Conservation (phyloP, 1,140 invertebrate genomes). For the Ctenoplectra terminalis region DNA sequence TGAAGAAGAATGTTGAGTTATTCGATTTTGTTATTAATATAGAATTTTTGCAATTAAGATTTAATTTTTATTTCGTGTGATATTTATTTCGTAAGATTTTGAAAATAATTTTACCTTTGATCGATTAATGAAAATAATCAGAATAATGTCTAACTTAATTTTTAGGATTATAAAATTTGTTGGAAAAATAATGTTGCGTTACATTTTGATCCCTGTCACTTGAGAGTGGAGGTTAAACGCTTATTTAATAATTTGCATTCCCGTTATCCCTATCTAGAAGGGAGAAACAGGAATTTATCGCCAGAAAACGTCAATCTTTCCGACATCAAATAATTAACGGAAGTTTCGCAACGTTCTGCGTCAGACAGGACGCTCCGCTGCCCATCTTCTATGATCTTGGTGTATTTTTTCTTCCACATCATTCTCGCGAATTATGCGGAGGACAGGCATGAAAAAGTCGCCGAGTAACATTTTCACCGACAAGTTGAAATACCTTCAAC, state of each 20-base stretch:
- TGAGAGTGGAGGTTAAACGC: too few relatives aligned
- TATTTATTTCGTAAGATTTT: too few relatives aligned
- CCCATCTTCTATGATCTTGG: conserved; percentile 25
- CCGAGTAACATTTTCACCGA: neutral
- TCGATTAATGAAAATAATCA: too few relatives aligned
- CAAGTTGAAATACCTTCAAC: neutral
- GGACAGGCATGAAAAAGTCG: conserved; percentile 7
- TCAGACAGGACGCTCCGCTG: conserved; percentile 16
- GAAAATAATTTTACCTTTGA: too few relatives aligned
- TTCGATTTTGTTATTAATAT: too few relatives aligned
- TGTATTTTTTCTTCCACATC: conserved; percentile 21
- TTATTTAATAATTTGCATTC: neutral
- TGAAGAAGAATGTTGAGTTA: too few relatives aligned
- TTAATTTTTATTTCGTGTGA: too few relatives aligned
- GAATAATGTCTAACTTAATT: too few relatives aligned
- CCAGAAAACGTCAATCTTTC: conserved; percentile 33
- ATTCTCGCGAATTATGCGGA: conserved; percentile 7
- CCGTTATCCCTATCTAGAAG: neutral
- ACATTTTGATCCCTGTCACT: too few relatives aligned
- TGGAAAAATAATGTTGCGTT: neutral
- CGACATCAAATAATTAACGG: conserved; percentile 42
- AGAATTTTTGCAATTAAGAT: too few relatives aligned
- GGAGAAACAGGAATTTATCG: conserved; percentile 23
- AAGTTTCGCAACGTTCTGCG: conserved; percentile 32
- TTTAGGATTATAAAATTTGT: neutral